Conservation (phyloP, 53 echinoderm and acorn worm genomes). For the Zoroaster sp. region DNA sequence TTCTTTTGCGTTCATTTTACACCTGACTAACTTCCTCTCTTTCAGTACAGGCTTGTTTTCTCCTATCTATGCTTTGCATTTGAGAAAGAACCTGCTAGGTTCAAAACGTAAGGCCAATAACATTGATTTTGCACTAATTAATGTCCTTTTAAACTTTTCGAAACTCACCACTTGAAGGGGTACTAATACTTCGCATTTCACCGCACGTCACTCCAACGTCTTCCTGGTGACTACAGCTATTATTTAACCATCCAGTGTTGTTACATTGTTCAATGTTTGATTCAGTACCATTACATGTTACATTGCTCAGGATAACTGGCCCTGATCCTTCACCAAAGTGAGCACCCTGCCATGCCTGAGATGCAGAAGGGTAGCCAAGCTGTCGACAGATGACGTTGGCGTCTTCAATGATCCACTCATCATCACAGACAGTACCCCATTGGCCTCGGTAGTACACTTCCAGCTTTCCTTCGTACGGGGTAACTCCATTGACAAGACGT, state of each 20-base stretch:
- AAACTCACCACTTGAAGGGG: not conserved
- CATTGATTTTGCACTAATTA: no score
- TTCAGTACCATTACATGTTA: constrained; percentile 42
- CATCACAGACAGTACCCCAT: not conserved
- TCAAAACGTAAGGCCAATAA: no score
- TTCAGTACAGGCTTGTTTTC: no score
- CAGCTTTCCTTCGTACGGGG: not conserved
- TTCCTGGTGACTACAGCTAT: constrained; percentile 13
- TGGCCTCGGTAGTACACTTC: not conserved
- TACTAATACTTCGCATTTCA: not conserved
- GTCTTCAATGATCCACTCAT: not conserved
- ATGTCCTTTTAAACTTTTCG: no score
- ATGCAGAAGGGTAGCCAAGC: constrained; percentile 34
- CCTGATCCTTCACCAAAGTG: constrained; percentile 51
- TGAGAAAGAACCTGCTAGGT: no score
- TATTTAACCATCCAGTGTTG: constrained; percentile 6
- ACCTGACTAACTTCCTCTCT: no score
- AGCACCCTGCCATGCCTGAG: not conserved
- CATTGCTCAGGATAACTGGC: constrained; percentile 8
- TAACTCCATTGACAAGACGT: not conserved
- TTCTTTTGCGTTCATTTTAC: no score
- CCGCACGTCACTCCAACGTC: constrained; percentile 49
- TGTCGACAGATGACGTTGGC: not conserved
- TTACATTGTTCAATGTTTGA: constrained; percentile 15
- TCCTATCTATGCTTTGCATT: no score